Conservation (phyloP, 1,140 invertebrate genomes). For the Scaptomyza pallida region DNA sequence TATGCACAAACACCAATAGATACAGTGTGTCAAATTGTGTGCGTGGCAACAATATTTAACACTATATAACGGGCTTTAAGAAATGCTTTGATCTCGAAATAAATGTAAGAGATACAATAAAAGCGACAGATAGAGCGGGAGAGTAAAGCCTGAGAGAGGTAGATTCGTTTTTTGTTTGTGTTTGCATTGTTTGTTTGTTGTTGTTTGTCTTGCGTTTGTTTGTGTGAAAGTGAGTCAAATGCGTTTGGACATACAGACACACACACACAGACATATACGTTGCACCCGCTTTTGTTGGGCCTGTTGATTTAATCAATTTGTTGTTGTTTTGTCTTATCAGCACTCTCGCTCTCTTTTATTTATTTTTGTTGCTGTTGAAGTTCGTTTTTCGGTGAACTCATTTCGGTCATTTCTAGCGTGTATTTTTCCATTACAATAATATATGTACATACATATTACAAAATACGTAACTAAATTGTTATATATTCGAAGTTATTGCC, state of each 20-base stretch:
- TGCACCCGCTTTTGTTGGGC: conserved; percentile 25
- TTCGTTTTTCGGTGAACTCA: background rate
- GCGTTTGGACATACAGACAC: conserved; percentile 40
- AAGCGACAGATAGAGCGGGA: conserved; percentile 1
- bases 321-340: conserved; percentile 59
- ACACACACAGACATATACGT: background rate
- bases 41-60: background rate
- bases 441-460: no score
- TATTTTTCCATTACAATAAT: conserved; percentile 62
- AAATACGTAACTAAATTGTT: conserved; percentile 45
- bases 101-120: conserved; percentile 4
- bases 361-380: conserved; percentile 25
- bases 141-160: background rate
- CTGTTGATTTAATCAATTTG: conserved; percentile 16
- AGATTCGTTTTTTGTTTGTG: conserved; percentile 35
- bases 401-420: conserved; percentile 21
- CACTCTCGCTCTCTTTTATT: conserved; percentile 32
- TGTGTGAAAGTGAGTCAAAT: conserved; percentile 76
- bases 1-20: background rate
- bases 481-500: conserved; percentile 32
- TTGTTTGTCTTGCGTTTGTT: conserved; percentile 58
- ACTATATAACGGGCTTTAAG: conserved; percentile 6
- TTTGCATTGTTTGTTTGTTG: conserved; percentile 55
- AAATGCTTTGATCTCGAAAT: conserved; percentile 32
- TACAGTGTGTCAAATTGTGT: background rate